Evolutionary conservation across 2,113 vertebrate genomes (phyloP), one percentile per base, ranked within the genome.

Genomic region (Stigmatopora argus): DNA sequence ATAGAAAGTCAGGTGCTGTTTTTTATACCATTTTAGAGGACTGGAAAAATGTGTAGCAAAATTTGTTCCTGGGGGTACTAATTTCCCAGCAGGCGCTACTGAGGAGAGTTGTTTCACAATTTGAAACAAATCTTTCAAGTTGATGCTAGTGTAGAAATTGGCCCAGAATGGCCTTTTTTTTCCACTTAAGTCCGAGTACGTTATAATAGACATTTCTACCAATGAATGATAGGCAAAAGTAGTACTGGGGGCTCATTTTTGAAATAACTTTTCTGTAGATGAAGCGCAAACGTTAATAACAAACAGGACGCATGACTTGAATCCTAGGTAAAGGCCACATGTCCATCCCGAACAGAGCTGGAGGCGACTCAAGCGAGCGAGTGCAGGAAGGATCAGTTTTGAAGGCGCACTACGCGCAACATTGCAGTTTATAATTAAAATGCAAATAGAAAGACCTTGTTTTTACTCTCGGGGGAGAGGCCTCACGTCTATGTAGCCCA

Each of bases 361-460:
- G 23, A n/a, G n/a, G 59, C 59, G 59, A 45, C 41, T 6, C 3
- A 21, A 19, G 58, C 38, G 17, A 38, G 57, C 34, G 17, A 59
- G 19, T 9, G 51, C 7, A 53, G 51, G 7, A 5, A 56, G 58
- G n/a, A 61, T 13, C 11, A 44, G 38, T 61, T 61, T 61, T 61
- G 38, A 61, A 18, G 38, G 35, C 38, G 58, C 35, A 38, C 31
- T 10, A 6, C 3, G 56, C 31, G 26, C 58, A n/a, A 61, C 38
- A 19, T 21, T 3, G 38, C n/a, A 6, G 38, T 61, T 61, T 61
- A 5, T 61, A 61, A 61, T 61, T 61, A 61, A 61, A 61, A 61
- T 61, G 59, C 59, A 61, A 61, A 61, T 61, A 45, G 41, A 45
- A 21, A 38, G 5, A 60, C 59, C 59, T 61, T 61, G 41, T 45